Evolutionary conservation across 2,113 vertebrate species (phyloP).

Genomic region (Diadophis punctatus): DNA sequence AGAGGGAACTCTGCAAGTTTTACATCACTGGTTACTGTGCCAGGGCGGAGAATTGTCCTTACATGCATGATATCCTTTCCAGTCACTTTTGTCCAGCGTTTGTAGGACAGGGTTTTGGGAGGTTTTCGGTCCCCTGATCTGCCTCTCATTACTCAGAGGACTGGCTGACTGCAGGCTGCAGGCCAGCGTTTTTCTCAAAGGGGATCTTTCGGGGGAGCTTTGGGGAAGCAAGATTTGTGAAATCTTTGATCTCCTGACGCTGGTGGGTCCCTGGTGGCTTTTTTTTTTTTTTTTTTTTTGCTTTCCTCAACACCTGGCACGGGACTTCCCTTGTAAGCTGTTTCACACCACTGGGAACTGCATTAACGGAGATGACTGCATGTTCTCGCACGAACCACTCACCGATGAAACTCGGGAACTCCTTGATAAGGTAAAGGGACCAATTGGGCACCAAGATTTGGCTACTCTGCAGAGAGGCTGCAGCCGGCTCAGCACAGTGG

Average conservation of each 20-base stretch:
- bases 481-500: neutral
- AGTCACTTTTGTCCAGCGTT: fast-evolving
- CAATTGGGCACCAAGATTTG: too few species aligned
- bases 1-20: slow-evolving; percentile 95
- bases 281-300: neutral
- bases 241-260: neutral
- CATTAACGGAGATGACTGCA: slow-evolving; percentile 91
- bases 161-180: too few species aligned
- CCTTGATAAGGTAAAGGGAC: slow-evolving; percentile 80
- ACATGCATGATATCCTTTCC: slow-evolving; percentile 97
- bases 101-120: neutral
- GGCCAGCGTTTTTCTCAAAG: neutral
- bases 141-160: neutral
- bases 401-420: slow-evolving; percentile 89
- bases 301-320: slow-evolving; percentile 75
- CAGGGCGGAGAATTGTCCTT: slow-evolving; percentile 89
- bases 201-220: neutral
- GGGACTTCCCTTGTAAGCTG: slow-evolving; percentile 93
- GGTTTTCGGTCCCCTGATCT: neutral
- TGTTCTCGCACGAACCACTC: slow-evolving; percentile 90
- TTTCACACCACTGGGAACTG: slow-evolving; percentile 96
- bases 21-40: slow-evolving; percentile 96
- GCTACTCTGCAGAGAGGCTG: neutral
- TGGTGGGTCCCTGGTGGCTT: neutral
- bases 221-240: neutral